These are phyloP conservation scores for Thymelicus lineola DNA, from an alignment of 2,888 invertebrate genomes.

Conservation along the genomic window DNA sequence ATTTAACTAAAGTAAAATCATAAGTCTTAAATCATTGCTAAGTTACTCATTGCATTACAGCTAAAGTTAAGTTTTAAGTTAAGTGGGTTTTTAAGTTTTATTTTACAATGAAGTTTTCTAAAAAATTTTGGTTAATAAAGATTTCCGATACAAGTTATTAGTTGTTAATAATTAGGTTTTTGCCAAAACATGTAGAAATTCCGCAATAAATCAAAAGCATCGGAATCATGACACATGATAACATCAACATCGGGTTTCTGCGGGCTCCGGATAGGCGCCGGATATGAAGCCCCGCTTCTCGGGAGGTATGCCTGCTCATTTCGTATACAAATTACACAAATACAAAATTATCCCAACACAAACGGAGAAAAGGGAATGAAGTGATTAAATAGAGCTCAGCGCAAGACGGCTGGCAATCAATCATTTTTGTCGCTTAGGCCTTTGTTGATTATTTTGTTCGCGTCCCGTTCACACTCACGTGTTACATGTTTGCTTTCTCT, in stretches of 20 bases:
- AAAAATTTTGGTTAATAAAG: slow-evolving; percentile 4
- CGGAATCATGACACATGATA: slow-evolving; percentile 60
- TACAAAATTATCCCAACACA: slow-evolving; percentile 84
- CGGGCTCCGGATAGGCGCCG: slow-evolving; percentile 67
- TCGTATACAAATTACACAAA: slow-evolving; percentile 84
- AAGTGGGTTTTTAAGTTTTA: too few species aligned
- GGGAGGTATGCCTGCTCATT: slow-evolving; percentile 76
- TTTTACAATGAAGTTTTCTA: neutral
- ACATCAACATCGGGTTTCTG: slow-evolving; percentile 67
- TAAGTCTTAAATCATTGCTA: too few species aligned
- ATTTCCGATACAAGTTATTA: slow-evolving; percentile 23
- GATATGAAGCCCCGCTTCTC: slow-evolving; percentile 73
- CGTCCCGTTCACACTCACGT: slow-evolving; percentile 62
- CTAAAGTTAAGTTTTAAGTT: too few species aligned
- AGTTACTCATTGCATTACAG: too few species aligned
- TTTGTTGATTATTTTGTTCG: slow-evolving; percentile 67
- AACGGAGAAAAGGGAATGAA: slow-evolving; percentile 86
- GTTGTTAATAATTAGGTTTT: slow-evolving; percentile 37
- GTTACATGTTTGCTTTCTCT: slow-evolving; percentile 59
- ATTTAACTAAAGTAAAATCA: neutral
- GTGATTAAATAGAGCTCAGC: slow-evolving; percentile 86
- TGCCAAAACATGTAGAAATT: slow-evolving; percentile 36
- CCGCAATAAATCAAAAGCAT: slow-evolving; percentile 38
- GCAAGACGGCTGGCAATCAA: slow-evolving; percentile 84
- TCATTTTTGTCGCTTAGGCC: slow-evolving; percentile 84